A percentile compares a stretch with the other conserved stretches of the same genome.
Evolutionary conservation across 2,113 vertebrate genomes (phyloP).

Genomic region (Sturnus vulgaris): DNA sequence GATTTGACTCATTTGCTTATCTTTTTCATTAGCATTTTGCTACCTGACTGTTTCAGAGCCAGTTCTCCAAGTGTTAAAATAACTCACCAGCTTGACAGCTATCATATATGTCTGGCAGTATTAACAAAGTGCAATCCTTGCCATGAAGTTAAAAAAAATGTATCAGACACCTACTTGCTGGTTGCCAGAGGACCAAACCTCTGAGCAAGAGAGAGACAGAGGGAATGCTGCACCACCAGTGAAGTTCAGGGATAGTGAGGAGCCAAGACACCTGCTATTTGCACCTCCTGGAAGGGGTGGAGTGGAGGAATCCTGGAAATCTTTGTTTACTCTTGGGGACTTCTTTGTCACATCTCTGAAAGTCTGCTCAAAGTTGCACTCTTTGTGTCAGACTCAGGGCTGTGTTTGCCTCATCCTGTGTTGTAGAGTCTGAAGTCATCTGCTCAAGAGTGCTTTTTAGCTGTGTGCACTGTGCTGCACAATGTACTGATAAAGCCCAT

Average conservation of each 20-base stretch:
- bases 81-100: constrained; percentile 55
- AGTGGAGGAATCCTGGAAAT: background rate
- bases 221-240: background rate
- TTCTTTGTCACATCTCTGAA: background rate
- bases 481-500: background rate
- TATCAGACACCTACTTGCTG: constrained; percentile 45
- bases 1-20: constrained; percentile 32
- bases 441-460: background rate
- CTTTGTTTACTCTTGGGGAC: background rate
- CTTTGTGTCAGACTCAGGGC: background rate
- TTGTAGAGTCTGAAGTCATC: background rate
- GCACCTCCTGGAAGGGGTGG: background rate
- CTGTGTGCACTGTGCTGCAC: background rate
- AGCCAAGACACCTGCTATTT: background rate
- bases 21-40: constrained; percentile 52
- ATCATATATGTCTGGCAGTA: constrained; percentile 59
- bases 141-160: constrained; percentile 44
- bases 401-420: background rate
- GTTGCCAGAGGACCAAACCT: constrained; percentile 54
- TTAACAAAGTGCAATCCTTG: constrained; percentile 52
- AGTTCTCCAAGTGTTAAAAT: constrained; percentile 56
- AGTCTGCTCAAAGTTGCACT: background rate
- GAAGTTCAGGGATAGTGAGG: background rate
- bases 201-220: constrained; percentile 48
- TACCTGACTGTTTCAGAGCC: constrained; percentile 60